A percentile compares a stretch with the other conserved stretches of the same genome.
phyloP scores from a whole-genome alignment of 1,140 invertebrate genomes.

The Drosophila parvula region DNA sequence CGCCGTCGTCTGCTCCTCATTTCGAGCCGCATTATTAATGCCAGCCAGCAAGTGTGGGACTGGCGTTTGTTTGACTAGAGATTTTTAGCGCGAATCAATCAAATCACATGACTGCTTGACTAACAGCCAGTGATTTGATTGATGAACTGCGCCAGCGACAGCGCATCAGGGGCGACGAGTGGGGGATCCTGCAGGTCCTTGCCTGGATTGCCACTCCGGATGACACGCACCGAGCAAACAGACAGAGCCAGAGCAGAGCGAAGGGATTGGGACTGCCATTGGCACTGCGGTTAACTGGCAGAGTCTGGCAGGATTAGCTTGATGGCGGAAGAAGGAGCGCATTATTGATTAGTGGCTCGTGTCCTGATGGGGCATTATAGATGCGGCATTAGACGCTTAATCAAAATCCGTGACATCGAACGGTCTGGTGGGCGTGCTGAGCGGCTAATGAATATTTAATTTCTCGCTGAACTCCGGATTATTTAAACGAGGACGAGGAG shows the following conservation, averaged over 20 bases:
- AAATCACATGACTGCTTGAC: constrained; percentile 82
- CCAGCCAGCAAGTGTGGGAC: constrained; percentile 20
- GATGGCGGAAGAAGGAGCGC: constrained; percentile 47
- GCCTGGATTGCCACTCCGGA: constrained; percentile 49
- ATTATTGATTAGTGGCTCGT: constrained; percentile 74
- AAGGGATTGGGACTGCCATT: constrained; percentile 17
- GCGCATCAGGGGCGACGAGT: constrained; percentile 9
- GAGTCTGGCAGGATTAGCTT: constrained; percentile 69
- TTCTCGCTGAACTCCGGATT: constrained; percentile 5
- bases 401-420: constrained; percentile 56
- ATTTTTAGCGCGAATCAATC: constrained; percentile 82
- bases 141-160: constrained; percentile 70
- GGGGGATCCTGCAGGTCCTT: constrained; percentile 27
- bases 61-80: constrained; percentile 62
- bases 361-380: constrained; percentile 45
- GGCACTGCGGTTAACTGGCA: constrained; percentile 50
- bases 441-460: constrained; percentile 65
- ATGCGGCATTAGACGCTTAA: constrained; percentile 51
- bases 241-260: constrained; percentile 8
- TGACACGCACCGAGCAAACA: constrained; percentile 73
- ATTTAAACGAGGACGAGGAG: constrained; percentile 21
- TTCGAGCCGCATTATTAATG: constrained; percentile 60
- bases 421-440: constrained; percentile 17
- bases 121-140: constrained; percentile 82
- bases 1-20: constrained; percentile 33